Conservation (phyloP, 2,797 vertebrate species). For the Arctocebus calabarensis region DNA sequence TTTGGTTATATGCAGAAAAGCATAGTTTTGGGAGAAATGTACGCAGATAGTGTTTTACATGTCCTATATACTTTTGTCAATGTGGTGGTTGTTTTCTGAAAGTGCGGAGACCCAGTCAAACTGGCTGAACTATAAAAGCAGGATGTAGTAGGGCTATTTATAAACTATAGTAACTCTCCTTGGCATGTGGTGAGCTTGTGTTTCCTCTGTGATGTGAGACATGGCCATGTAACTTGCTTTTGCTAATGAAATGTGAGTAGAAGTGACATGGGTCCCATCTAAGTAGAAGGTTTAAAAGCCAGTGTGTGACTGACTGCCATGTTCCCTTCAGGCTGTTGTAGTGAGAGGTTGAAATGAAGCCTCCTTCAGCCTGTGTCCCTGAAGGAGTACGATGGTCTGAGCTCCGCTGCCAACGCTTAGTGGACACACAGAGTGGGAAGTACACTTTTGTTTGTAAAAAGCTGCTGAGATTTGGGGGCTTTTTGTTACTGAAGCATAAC, state of each 20-base stretch:
- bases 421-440: background rate
- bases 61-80: background rate
- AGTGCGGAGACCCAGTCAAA: background rate
- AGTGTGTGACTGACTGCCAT: background rate
- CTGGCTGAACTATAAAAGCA: background rate
- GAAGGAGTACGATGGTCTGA: background rate
- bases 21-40: background rate
- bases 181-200: background rate
- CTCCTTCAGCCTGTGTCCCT: background rate
- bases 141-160: background rate
- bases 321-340: background rate
- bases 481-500: background rate
- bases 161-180: background rate
- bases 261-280: background rate
- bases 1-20: background rate
- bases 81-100: background rate
- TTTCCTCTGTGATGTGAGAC: background rate
- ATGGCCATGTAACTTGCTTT: background rate
- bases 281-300: background rate
- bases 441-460: background rate
- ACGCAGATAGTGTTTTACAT: background rate
- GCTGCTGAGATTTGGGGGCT: background rate
- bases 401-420: background rate
- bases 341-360: background rate
- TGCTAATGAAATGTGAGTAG: background rate